phyloP scores from a whole-genome alignment of 2,113 vertebrate species.

The Amphilophus citrinellus region DNA sequence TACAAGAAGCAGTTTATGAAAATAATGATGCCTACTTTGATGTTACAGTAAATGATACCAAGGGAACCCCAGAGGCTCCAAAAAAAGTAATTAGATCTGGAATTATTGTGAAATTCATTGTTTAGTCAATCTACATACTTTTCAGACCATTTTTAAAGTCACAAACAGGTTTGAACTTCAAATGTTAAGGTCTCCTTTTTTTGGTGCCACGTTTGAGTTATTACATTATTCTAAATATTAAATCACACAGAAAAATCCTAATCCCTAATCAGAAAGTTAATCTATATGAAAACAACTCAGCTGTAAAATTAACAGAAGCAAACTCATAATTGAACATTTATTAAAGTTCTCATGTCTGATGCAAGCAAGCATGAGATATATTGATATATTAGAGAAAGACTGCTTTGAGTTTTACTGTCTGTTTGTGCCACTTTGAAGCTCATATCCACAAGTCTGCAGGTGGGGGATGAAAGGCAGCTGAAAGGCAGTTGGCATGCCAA shows the following conservation, averaged over 20 bases:
- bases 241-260: neutral
- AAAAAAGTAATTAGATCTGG: neutral
- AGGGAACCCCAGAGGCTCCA: neutral
- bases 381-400: neutral
- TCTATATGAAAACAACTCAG: neutral
- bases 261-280: neutral
- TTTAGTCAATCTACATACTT: neutral
- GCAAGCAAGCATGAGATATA: neutral
- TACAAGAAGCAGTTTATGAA: neutral
- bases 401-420: neutral
- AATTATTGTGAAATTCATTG: neutral
- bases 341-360: neutral
- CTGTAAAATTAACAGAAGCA: neutral
- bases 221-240: neutral
- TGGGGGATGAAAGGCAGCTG: conserved; percentile 57
- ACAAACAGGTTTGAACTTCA: neutral
- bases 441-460: conserved; percentile 18
- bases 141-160: neutral
- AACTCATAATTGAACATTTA: neutral
- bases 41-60: neutral
- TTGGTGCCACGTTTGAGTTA: neutral
- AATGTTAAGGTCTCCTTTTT: neutral
- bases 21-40: neutral
- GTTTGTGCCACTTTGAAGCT: conserved; percentile 24
- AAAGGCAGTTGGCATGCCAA: conserved; percentile 75